Percentiles rank a stretch among this genome's conserved stretches.
phyloP scores from a whole-genome alignment of 2,888 invertebrate species.

The Sussaba pulchella region DNA sequence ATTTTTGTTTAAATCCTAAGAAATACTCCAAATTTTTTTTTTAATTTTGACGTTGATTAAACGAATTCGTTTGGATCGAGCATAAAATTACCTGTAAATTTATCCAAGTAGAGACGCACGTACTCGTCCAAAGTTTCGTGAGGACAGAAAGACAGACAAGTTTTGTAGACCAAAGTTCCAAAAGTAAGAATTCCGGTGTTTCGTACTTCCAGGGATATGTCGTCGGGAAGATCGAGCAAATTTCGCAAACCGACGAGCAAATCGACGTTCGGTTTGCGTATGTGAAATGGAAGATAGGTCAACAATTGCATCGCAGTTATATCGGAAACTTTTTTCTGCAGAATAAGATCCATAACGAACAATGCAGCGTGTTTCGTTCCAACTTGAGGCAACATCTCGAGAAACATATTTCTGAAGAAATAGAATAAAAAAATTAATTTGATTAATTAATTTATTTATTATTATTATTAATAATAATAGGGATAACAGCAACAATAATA shows the following conservation, averaged over 20 bases:
- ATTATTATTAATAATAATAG: no score
- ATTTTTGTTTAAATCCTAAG: not conserved
- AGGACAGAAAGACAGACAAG: slow-evolving; percentile 85
- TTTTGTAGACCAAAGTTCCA: slow-evolving; percentile 89
- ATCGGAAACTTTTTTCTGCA: slow-evolving; percentile 87
- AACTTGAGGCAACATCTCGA: slow-evolving; percentile 90
- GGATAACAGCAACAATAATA: no score
- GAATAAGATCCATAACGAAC: slow-evolving; percentile 88
- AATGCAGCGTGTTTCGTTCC: slow-evolving; percentile 88
- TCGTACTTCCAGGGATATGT: slow-evolving; percentile 85
- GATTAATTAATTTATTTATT: no score
- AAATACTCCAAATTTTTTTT: not conserved
- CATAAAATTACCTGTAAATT: slow-evolving; percentile 89
- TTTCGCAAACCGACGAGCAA: slow-evolving; percentile 87
- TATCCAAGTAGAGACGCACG: slow-evolving; percentile 89
- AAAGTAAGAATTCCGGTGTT: slow-evolving; percentile 90
- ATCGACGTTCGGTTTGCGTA: slow-evolving; percentile 86
- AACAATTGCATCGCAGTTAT: slow-evolving; percentile 88
- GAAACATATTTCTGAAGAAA: slow-evolving; percentile 87
- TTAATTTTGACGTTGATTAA: not conserved
- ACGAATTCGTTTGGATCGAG: no score
- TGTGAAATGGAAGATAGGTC: slow-evolving; percentile 89
- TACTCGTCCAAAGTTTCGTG: slow-evolving; percentile 90
- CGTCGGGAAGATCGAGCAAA: slow-evolving; percentile 83
- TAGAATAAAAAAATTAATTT: slow-evolving; percentile 14